A percentile compares a stretch with the other conserved stretches of the same genome.
Conservation (phyloP, 2,113 vertebrate species). For the Boleophthalmus pectinirostris region DNA sequence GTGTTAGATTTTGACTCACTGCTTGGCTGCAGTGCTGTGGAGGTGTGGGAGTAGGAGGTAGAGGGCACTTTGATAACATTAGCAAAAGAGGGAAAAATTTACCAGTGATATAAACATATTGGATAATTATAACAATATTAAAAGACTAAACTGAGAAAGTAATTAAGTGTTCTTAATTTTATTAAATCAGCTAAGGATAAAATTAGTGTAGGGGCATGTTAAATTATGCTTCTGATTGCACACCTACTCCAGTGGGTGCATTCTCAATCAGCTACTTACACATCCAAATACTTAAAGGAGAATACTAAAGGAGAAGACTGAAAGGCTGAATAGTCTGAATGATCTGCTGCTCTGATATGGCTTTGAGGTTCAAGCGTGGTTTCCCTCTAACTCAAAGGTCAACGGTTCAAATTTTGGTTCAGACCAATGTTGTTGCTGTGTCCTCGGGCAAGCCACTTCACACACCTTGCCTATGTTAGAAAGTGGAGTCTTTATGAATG, state of each 20-base stretch:
- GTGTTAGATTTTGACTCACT: conserved; percentile 45
- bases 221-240: neutral
- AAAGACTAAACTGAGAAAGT: neutral
- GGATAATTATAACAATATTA: neutral
- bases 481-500: too few relatives aligned
- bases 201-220: neutral
- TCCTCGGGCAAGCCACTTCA: too few relatives aligned
- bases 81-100: neutral
- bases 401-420: too few relatives aligned
- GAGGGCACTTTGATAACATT: conserved; percentile 13
- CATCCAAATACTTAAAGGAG: neutral
- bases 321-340: neutral
- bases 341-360: neutral
- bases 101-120: neutral
- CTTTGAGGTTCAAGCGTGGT: too few relatives aligned
- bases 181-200: neutral
- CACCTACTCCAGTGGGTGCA: neutral
- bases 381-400: too few relatives aligned
- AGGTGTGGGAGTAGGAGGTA: conserved; percentile 46
- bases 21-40: conserved; percentile 34
- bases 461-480: too few relatives aligned
- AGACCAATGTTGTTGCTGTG: too few relatives aligned
- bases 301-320: neutral
- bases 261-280: neutral
- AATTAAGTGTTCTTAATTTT: neutral